Conservation (phyloP, 1,140 invertebrate genomes). For the Antheraea pernyi region DNA sequence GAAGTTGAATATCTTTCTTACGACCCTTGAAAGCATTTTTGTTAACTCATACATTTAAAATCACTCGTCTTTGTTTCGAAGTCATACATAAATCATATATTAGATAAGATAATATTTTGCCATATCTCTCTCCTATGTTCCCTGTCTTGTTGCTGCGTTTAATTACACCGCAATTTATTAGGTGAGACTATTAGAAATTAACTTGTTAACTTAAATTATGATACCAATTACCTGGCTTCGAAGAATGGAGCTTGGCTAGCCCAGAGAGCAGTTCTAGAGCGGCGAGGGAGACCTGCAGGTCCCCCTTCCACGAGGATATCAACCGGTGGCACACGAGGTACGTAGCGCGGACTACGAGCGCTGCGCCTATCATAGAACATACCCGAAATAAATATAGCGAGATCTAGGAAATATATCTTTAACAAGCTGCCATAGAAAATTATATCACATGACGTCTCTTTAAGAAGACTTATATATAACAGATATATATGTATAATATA, state of each 20-base stretch:
- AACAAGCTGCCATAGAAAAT: not conserved
- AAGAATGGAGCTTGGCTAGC: constrained; percentile 91
- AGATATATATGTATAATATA: no score
- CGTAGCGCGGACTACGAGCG: constrained; percentile 93
- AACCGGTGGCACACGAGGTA: constrained; percentile 96
- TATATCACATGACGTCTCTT: not conserved
- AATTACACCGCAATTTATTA: no score
- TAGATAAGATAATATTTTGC: no score
- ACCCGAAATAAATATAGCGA: not conserved
- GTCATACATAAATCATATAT: no score
- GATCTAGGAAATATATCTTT: not conserved
- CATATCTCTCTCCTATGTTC: no score
- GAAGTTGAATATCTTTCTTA: no score
- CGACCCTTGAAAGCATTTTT: no score
- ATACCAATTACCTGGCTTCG: constrained; percentile 86
- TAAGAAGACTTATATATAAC: not conserved
- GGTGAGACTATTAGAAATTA: no score
- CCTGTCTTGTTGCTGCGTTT: no score
- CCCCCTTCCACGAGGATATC: constrained; percentile 97
- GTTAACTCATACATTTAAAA: no score
- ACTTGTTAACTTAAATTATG: no score
- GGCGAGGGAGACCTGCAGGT: constrained; percentile 96
- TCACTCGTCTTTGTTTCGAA: no score
- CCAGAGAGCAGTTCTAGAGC: constrained; percentile 95
- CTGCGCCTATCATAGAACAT: constrained; percentile 81